phyloP scores from a whole-genome alignment of 2,113 vertebrate species.

The Zosterops lateralis region DNA sequence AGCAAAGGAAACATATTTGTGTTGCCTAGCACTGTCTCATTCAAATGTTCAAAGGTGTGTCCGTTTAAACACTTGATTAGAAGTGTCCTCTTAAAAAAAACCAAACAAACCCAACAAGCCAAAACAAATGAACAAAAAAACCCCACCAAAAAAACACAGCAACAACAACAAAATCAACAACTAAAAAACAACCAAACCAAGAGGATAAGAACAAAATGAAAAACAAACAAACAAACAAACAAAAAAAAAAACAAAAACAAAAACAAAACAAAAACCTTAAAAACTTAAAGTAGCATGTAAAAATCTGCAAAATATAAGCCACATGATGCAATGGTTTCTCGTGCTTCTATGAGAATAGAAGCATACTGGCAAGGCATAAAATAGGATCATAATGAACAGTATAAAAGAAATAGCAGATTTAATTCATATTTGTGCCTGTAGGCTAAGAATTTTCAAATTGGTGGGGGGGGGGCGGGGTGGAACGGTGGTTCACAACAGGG shows the following conservation, averaged over 20 bases:
- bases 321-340: too few species aligned
- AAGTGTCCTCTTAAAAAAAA: neutral
- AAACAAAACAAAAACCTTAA: neutral
- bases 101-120: too few species aligned
- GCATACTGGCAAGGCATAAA: neutral
- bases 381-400: neutral
- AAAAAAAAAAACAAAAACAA: too few species aligned
- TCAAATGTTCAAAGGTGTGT: neutral
- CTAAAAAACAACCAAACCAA: neutral
- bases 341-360: neutral
- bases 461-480: accelerated
- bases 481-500: neutral
- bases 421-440: neutral
- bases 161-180: neutral
- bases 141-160: neutral
- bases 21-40: neutral
- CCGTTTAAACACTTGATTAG: neutral
- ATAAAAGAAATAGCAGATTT: neutral
- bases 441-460: neutral
- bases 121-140: neutral
- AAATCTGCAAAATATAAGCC: neutral
- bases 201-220: neutral
- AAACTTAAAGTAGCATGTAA: neutral
- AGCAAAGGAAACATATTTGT: neutral
- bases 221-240: too few species aligned